Evolutionary conservation across 2,113 vertebrate species (phyloP).

Genomic region (Pristiophorus japonicus): DNA sequence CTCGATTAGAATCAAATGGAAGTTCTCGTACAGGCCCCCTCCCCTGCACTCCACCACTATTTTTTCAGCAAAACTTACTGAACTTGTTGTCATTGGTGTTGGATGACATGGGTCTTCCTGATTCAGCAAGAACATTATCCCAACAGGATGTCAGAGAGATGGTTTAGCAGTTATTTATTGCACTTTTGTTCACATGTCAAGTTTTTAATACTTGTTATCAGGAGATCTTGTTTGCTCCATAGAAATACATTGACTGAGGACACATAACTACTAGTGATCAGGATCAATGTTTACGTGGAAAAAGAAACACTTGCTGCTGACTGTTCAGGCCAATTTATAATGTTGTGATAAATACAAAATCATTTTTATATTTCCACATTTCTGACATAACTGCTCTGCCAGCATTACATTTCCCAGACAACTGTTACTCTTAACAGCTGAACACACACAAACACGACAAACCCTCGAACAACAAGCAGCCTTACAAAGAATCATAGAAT

Average conservation of each 20-base stretch:
- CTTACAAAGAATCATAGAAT: background rate
- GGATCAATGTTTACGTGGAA: background rate
- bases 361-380: background rate
- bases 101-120: background rate
- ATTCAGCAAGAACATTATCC: background rate
- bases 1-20: background rate
- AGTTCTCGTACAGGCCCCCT: background rate
- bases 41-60: background rate
- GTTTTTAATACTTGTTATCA: background rate
- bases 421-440: background rate
- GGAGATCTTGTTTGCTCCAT: background rate
- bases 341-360: background rate
- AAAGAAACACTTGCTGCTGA: background rate
- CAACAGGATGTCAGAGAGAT: background rate
- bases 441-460: background rate
- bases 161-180: background rate
- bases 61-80: background rate
- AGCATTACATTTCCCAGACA: background rate
- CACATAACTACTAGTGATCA: background rate
- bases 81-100: background rate
- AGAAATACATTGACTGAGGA: slow-evolving; percentile 10
- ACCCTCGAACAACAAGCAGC: background rate
- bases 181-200: background rate
- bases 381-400: background rate
- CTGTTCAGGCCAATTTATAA: background rate